These are phyloP conservation scores for Hemiscyllium ocellatum DNA, from an alignment of 2,113 vertebrate species.

Conservation along the genomic window DNA sequence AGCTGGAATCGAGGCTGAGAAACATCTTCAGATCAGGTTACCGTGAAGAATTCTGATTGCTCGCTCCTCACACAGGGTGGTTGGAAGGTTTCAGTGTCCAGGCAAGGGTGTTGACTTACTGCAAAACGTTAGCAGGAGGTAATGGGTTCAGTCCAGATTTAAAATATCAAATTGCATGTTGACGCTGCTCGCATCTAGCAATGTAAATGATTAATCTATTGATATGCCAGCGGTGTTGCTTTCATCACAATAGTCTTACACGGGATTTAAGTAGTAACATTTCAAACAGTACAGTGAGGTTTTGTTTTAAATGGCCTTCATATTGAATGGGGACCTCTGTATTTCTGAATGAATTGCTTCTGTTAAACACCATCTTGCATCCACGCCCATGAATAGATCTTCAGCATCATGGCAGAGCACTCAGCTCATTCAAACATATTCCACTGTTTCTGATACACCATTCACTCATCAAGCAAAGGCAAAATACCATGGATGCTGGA, in stretches of 20 bases:
- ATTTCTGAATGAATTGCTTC: background rate
- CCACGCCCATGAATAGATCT: background rate
- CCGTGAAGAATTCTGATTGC: background rate
- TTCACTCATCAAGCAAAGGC: background rate
- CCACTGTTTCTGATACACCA: background rate
- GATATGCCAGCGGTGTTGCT: background rate
- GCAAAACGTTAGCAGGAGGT: background rate
- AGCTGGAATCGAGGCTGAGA: background rate
- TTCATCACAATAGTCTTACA: background rate
- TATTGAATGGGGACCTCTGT: background rate
- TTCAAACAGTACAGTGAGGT: background rate
- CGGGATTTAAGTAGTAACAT: background rate
- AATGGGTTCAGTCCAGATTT: background rate
- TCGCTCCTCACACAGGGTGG: background rate
- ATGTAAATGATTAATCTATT: background rate
- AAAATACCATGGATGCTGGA: too few species aligned
- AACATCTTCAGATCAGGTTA: background rate
- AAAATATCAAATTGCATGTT: background rate
- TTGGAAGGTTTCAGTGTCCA: background rate
- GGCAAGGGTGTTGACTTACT: background rate
- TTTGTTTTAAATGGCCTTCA: background rate
- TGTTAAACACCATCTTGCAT: background rate
- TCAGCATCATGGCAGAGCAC: background rate
- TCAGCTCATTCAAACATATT: background rate
- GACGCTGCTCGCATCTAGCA: background rate